Base-by-base conservation (phyloP, 64 coral and sea anemone genomes). In the Stichodactyla helianthus region DNA sequence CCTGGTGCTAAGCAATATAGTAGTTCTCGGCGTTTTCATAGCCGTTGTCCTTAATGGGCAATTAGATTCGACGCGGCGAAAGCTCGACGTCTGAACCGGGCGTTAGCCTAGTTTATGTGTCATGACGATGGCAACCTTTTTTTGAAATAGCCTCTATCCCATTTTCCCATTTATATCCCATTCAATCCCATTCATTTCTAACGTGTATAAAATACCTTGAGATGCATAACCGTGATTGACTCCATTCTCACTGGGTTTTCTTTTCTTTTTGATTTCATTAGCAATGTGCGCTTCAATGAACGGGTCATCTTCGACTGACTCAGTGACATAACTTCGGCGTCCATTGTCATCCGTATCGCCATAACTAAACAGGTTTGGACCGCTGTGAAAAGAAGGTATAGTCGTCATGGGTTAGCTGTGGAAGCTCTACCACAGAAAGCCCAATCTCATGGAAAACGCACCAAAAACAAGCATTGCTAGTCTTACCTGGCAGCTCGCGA, bases 221-320 rank as follows among this genome's bases (percentile, higher is more conserved):
- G 94, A 96, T 6, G 91, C 60, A 53, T 96, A 96, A 26, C 94
- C 94, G 77, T 90, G 88, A 84, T 96, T 96, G 11, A 96, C 87
- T 53, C 87, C 82, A 18, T 71, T 63, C 16, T 96, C 94, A 6
- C 65, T 61, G 79, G 91, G 91, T 79, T 90, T 96, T 19, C 86
- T 93, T 58, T 87, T 93, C 53, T 54, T 86, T 5, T 83, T 79
- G 13, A 60, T 53, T 18, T 85, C 50, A 86, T 54, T 92, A 4
- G 88, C 94, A 5, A 90, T 79, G 85, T 95, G 93, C 5, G 94
- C 94, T 74, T 90, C 94, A 64, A 96, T 89, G 44, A 96, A 96
- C 5, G 94, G 94, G 70, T 96, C 94, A 63, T 96, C 94, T 90
- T 96, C 94, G 27, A 96, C 77, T 0, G 90, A 89, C 27, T 92